Base-by-base conservation (phyloP, 1,140 invertebrate species). In the Wiebesia pumilae region DNA sequence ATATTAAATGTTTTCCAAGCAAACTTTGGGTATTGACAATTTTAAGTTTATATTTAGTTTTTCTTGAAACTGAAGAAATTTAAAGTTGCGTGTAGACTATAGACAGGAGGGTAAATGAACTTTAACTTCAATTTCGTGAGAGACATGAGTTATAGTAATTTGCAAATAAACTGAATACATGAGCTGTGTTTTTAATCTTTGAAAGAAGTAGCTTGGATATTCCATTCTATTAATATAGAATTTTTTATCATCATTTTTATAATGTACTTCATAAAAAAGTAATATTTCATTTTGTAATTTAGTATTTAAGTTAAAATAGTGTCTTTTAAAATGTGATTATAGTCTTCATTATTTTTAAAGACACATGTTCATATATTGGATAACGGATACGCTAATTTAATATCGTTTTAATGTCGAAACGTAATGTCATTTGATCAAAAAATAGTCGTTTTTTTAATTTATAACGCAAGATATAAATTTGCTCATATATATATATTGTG, bases 1-100 rank as follows among this genome's bases (percentile, higher is more conserved):
- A 62, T 62, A n/a, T n/a, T n/a, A 62, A 62, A 27, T 62, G 27
- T 62, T 62, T 89, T 85, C 87, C 12, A 43, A 75, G 19, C 43
- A 33, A 40, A 73, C 35, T n/a, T 73, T 16, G 35, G 69, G 0
- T 24, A 40, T 73, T 73, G 35, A 73, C 16, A 40, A 40, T 40
- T 73, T 73, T 10, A 73, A 40, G 69, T 40, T 73, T 40, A 7
- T 33, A 73, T 33, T 73, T 19, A 38, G 4, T 33, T 40, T 73
- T 40, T 73, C 69, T 40, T 40, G 3, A 12, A 73, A 73, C 69
- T 73, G 35, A 40, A 73, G 16, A 73, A 35, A 40, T 73, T 40
- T 73, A 40, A 73, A 73, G 35, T 69, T 40, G 6, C 69, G 3
- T 38, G 35, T 33, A 40, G 35, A 40, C 16, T 40, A 40, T 21